These are phyloP conservation scores for Protonibea diacanthus DNA, from an alignment of 2,797 vertebrate genomes.

Conservation along the genomic window DNA sequence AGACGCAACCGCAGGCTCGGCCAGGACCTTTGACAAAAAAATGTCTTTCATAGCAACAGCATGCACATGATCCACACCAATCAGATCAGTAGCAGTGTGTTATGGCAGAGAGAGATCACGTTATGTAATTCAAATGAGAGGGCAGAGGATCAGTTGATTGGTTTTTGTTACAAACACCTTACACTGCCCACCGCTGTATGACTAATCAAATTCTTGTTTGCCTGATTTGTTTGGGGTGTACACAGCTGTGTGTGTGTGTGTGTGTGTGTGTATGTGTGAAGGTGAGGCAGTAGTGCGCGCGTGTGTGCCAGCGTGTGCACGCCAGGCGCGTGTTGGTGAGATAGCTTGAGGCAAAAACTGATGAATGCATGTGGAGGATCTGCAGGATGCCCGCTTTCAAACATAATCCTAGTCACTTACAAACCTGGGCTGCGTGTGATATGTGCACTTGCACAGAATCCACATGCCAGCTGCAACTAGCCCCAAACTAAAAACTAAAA, in stretches of 20 bases:
- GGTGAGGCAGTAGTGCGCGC: slow-evolving; percentile 10
- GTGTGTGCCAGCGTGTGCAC: neutral
- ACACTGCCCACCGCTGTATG: slow-evolving; percentile 48
- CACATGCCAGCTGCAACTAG: slow-evolving; percentile 11
- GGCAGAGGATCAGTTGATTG: slow-evolving; percentile 34
- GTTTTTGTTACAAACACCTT: slow-evolving; percentile 26
- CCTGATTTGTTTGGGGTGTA: slow-evolving; percentile 31
- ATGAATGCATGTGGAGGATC: slow-evolving; percentile 20
- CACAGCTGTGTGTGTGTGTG: neutral
- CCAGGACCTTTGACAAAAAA: slow-evolving; percentile 35
- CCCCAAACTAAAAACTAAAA: slow-evolving; percentile 29
- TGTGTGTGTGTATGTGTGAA: slow-evolving; percentile 6
- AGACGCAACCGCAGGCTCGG: slow-evolving; percentile 12
- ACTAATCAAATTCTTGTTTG: slow-evolving; percentile 36
- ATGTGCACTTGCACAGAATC: neutral
- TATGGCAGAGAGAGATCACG: slow-evolving; percentile 18
- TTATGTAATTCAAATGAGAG: slow-evolving; percentile 48
- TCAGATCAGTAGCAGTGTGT: slow-evolving; percentile 42
- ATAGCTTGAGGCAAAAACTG: slow-evolving; percentile 29
- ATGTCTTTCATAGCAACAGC: slow-evolving; percentile 58
- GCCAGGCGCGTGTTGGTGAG: neutral
- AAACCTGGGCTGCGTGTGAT: slow-evolving; percentile 15
- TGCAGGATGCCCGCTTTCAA: slow-evolving; percentile 50
- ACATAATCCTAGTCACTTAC: slow-evolving; percentile 39
- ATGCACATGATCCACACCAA: slow-evolving; percentile 42